Evolutionary conservation across 2,888 invertebrate species (phyloP), one percentile per base, ranked within the genome.

Genomic region (Halocaridina rubra): DNA sequence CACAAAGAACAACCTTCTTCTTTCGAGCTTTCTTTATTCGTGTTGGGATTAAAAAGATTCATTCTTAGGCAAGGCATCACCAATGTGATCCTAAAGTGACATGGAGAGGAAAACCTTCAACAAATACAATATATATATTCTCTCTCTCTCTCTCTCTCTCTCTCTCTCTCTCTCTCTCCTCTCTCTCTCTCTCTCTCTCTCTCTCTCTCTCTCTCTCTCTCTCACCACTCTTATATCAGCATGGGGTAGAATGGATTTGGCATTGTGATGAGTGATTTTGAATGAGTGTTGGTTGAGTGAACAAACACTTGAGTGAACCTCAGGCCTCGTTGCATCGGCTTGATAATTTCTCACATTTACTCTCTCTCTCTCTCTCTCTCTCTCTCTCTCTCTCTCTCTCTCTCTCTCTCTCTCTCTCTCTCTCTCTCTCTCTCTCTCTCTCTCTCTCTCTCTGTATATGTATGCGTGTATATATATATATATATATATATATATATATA

Each of bases 211-310:
- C 39, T 32, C 59, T 29, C 57, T 76, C 53, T 27, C 30, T 0
- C 75, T 75, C n/a, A 27, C 33, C 32, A 2, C 30, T 32, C 32
- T n/a, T 33, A n/a, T 46, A n/a, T 30, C 33, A 57, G 59, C 33
- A 24, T 59, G 77, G 19, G 77, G 32, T n/a, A 24, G 76, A 59
- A 76, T 76, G 24, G 76, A 24, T 76, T 29, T 29, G 29, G 57
- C 29, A 53, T 16, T 46, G 30, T 79, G 80, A 80, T 71, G 80
- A 72, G 72, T 57, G 80, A 53, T 30, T 57, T 16, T 67, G 72
- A 57, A 59, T 57, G 72, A 71, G 32, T 46, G 19, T 32, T 77
- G 77, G 61, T 77, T 77, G 77, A 22, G 19, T 77, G 77, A 77
- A 59, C 77, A 77, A 61, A 77, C 77, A 61, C 75, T 53, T 46